Base-by-base conservation (phyloP, 2,113 vertebrate genomes). In the Esox niger region DNA sequence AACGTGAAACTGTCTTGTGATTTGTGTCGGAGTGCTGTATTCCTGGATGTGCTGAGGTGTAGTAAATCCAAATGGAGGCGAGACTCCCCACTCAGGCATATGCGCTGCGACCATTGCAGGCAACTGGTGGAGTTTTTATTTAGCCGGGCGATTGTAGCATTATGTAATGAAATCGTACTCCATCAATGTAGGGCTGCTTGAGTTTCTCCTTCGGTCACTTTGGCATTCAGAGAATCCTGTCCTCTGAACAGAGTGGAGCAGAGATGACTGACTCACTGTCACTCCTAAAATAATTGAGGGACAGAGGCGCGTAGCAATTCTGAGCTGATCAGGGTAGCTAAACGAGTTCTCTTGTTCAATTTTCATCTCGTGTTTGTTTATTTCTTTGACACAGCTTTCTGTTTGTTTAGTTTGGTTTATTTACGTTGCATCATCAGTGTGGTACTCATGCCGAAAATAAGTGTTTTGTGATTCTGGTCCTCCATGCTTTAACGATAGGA, bases 1-100 rank as follows among this genome's bases (percentile, higher is more conserved):
- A 87, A 83, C 87, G 88, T 90, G 90, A 92, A 85, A 87, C 74
- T 80, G 80, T 88, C 79, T 84, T 91, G 87, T 84, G 29, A 59
- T 59, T 31, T 78, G 79, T 73, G 78, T 1, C 62, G 62, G 75
- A 68, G 67, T 1, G 75, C 67, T 77, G 65, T 76, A 31, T 79
- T 75, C 77, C 70, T 71, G 82, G 80, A 80, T 74, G 58, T 84
- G 67, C 70, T 74, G 70, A 82, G 64, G 70, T 78, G 79, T 67
- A 68, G 76, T 32, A 43, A 33, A 61, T 61, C 23, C 29, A 59
- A 59, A 32, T 29, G 26, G 32, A 46, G 57, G 27, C 31, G 31
- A 15, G 0, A 43, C 38, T 43, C 38, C 38, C 38, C 13, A 43
- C 38, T 15, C 25, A 17, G 26, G 11, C 47, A 55, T 56, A 71